Base-by-base conservation (phyloP, 2,797 vertebrate species). In the Propithecus deckenii region DNA sequence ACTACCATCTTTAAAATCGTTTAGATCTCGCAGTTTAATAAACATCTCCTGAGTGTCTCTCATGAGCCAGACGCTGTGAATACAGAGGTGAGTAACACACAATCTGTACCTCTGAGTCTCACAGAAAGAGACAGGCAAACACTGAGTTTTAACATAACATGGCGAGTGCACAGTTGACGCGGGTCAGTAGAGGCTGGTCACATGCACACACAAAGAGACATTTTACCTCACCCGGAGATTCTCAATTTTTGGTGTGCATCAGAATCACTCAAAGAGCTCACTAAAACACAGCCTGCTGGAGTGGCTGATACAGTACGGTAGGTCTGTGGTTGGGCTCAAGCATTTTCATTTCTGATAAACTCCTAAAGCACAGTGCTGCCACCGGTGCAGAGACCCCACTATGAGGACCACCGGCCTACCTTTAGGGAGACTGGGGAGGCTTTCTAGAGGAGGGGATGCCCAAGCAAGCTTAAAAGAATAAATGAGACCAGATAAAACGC, bases 271-370 rank as follows among this genome's bases (percentile, higher is more conserved):
- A 86, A 30, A 55, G 12, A 14, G 10, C 32, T 74, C 28, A 72
- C 15, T 87, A 78, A 65, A 46, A 28, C 61, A 10, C 41, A 61
- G 41, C 23, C 23, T 41, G 28, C 63, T 20, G 18, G 30, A 22
- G 7, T n/a, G 0, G 15, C 57, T 28, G 22, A 55, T n/a, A 52
- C 5, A 0, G 4, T n/a, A 52, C 7, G 0, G 4, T 32, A 38
- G 23, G 15, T 59, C 30, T 76, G 35, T 14, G 32, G 1, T 41
- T 38, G 23, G 12, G 12, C 12, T 23, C 5, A 3, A 72, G 52
- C 72, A 23, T 46, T 79, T 50, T 14, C 14, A 3, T 76, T 71
- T 90, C 20, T 76, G 41, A 48, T 13, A 80, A 72, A 20, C 0
- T 22, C 22, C 22, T 20, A 46, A 1, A 28, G 52, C 25, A 78